These are phyloP conservation scores for Andrena minutula DNA, from an alignment of 2,888 invertebrate genomes.

Conservation along the genomic window DNA sequence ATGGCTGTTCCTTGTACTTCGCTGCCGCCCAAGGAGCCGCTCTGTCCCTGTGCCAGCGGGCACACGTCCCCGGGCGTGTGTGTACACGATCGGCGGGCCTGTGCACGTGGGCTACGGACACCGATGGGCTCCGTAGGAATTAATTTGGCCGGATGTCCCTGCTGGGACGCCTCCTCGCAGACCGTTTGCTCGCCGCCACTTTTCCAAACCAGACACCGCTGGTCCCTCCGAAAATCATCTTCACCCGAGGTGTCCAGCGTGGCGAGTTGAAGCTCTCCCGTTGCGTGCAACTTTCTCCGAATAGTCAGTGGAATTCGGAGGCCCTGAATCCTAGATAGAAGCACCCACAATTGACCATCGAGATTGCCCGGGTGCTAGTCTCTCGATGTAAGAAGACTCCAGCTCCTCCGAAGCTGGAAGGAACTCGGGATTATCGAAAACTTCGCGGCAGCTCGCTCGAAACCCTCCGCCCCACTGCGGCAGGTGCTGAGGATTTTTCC, in stretches of 20 bases:
- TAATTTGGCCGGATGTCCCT: slow-evolving; percentile 70
- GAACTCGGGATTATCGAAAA: no score
- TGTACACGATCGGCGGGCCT: slow-evolving; percentile 9
- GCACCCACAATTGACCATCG: neutral
- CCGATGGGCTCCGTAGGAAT: slow-evolving; percentile 64
- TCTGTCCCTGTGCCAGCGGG: slow-evolving; percentile 15
- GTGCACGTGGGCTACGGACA: slow-evolving; percentile 36
- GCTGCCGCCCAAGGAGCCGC: slow-evolving; percentile 60
- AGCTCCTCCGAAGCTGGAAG: no score
- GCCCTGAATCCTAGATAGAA: no score
- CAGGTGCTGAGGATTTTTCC: no score
- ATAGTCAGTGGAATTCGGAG: no score
- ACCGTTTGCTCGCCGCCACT: slow-evolving; percentile 64
- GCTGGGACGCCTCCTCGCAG: slow-evolving; percentile 58
- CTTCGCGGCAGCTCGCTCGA: no score
- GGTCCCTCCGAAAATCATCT: slow-evolving; percentile 18
- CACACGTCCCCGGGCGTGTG: slow-evolving; percentile 13
- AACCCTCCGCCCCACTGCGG: no score
- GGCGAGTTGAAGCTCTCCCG: neutral
- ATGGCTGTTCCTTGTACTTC: slow-evolving; percentile 77
- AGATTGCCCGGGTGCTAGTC: neutral
- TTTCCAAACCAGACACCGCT: slow-evolving; percentile 47
- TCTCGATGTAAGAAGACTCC: no score
- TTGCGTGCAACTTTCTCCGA: no score
- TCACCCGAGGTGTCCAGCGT: neutral